phyloP scores from a whole-genome alignment of 2,888 invertebrate genomes.

The Andrena minutula region DNA sequence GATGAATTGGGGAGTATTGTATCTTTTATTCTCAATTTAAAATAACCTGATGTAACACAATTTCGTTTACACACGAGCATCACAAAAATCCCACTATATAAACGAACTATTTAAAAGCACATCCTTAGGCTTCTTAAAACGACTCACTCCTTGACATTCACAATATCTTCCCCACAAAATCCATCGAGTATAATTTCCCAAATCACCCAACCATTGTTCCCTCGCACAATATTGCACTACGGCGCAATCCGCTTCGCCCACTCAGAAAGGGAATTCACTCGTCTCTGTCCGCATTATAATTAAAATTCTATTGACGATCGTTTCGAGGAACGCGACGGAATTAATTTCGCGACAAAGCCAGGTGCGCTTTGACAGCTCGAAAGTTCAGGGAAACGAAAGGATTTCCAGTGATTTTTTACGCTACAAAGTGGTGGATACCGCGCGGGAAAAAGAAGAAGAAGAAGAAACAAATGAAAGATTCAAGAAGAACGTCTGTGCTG shows the following conservation, averaged over 20 bases:
- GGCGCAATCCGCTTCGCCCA: background rate
- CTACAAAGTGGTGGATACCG: background rate
- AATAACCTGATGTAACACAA: too few relatives aligned
- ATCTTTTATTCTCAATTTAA: too few relatives aligned
- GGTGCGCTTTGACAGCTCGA: background rate
- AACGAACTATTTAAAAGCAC: too few relatives aligned
- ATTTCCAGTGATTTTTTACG: slow-evolving; percentile 17
- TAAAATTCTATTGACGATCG: slow-evolving; percentile 11
- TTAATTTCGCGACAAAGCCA: background rate
- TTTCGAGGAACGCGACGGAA: background rate
- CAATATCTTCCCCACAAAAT: background rate
- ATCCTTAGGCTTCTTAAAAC: too few relatives aligned
- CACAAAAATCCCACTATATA: too few relatives aligned
- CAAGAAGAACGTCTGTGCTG: slow-evolving; percentile 2
- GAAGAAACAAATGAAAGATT: slow-evolving; percentile 17
- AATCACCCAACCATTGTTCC: background rate
- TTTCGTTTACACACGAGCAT: too few relatives aligned
- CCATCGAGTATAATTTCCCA: background rate
- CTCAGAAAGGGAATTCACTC: too few relatives aligned
- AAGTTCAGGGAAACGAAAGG: background rate
- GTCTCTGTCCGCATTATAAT: slow-evolving; percentile 5
- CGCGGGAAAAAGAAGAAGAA: slow-evolving; percentile 10
- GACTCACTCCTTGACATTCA: too few relatives aligned
- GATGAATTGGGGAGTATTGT: too few relatives aligned
- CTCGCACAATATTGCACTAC: background rate